These are phyloP conservation scores for Colistium nudipinnis DNA, from an alignment of 2,113 vertebrate species.

Conservation along the genomic window DNA sequence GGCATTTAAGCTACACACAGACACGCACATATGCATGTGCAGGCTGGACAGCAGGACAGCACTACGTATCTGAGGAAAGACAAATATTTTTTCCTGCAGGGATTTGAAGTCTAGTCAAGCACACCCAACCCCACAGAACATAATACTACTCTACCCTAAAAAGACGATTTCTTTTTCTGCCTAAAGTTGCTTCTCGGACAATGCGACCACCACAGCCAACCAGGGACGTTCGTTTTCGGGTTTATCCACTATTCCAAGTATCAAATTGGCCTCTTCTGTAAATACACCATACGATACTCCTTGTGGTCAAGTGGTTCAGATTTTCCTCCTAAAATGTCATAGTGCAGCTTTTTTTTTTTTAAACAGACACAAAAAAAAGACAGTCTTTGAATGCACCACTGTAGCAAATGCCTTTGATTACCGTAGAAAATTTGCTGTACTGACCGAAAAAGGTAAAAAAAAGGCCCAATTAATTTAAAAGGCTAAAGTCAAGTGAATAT, in stretches of 20 bases:
- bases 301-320: conserved; percentile 47
- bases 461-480: conserved; percentile 4
- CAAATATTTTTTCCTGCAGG: conserved; percentile 14
- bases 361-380: conserved; percentile 32
- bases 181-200: conserved; percentile 15
- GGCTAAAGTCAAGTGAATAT: conserved; percentile 32
- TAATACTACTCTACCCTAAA: conserved; percentile 47
- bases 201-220: conserved; percentile 52
- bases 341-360: conserved; percentile 56
- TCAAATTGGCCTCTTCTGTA: conserved; percentile 49
- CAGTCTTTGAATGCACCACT: conserved; percentile 63
- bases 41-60: conserved; percentile 54
- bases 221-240: conserved; percentile 29
- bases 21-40: conserved; percentile 53
- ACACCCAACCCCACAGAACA: conserved; percentile 34
- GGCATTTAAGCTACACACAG: conserved; percentile 66
- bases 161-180: neutral
- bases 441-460: conserved; percentile 20
- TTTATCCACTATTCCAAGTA: conserved; percentile 24
- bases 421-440: conserved; percentile 14
- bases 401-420: conserved; percentile 58
- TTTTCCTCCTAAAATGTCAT: conserved; percentile 61
- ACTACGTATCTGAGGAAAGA: conserved; percentile 49
- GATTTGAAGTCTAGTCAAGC: conserved; percentile 24
- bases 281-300: conserved; percentile 31